These are phyloP conservation scores for Agrochola litura DNA, from an alignment of 2,888 invertebrate species.

Conservation along the genomic window DNA sequence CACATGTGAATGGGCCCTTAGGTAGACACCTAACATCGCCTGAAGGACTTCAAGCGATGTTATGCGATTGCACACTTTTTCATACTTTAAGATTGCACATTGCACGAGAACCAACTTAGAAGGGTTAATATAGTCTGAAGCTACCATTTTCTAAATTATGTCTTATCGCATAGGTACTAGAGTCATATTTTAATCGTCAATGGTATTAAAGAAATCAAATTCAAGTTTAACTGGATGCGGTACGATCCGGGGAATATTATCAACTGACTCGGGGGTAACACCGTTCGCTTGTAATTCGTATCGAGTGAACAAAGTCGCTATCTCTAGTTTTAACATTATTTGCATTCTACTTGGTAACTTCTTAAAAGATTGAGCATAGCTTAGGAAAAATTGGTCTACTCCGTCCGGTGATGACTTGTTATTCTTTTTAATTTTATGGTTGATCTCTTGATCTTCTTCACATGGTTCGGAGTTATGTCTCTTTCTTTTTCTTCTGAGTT, in stretches of 20 bases:
- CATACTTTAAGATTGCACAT: background rate
- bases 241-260: slow-evolving; percentile 36
- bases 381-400: slow-evolving; percentile 58
- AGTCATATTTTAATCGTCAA: slow-evolving; percentile 30
- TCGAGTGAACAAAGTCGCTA: slow-evolving; percentile 61
- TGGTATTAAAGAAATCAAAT: slow-evolving; percentile 35
- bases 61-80: background rate
- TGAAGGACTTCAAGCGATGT: background rate
- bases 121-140: background rate
- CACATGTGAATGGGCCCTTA: background rate
- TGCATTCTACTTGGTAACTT: slow-evolving; percentile 60
- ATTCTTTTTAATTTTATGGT: slow-evolving; percentile 1
- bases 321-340: slow-evolving; percentile 62
- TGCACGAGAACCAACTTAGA: background rate
- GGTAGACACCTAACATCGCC: background rate
- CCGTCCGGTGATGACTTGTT: slow-evolving; percentile 22
- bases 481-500: slow-evolving; percentile 13
- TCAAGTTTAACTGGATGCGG: slow-evolving; percentile 44
- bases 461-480: background rate
- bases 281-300: slow-evolving; percentile 56
- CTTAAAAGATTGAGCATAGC: slow-evolving; percentile 61
- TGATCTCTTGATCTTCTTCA: slow-evolving; percentile 7
- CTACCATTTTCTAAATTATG: background rate
- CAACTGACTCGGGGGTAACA: slow-evolving; percentile 25
- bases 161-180: background rate